These are phyloP conservation scores for Hedya salicella DNA, from an alignment of 2,888 invertebrate species.

Conservation along the genomic window DNA sequence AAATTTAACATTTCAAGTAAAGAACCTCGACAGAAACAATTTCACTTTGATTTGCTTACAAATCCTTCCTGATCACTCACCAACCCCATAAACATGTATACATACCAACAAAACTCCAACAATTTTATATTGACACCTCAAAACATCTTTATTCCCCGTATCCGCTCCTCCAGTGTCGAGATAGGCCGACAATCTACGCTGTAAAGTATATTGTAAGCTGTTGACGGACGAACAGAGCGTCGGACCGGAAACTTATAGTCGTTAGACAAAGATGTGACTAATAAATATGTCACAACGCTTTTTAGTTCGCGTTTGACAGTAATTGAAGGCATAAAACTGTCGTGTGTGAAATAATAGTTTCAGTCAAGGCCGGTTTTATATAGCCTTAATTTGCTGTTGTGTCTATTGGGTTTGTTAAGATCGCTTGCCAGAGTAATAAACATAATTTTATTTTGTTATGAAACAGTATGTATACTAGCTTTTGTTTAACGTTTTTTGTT, in stretches of 20 bases:
- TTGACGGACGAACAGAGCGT: conserved; percentile 27
- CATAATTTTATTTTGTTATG: background rate
- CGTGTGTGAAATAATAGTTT: conserved; percentile 6
- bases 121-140: conserved; percentile 21
- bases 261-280: conserved; percentile 37
- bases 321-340: conserved; percentile 34
- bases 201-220: conserved; percentile 29
- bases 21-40: background rate
- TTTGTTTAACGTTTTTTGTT: too few relatives aligned
- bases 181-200: conserved; percentile 11
- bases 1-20: too few relatives aligned
- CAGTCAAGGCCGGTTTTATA: conserved; percentile 23
- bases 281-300: conserved; percentile 43
- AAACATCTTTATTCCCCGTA: conserved; percentile 30
- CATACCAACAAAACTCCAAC: conserved; percentile 3
- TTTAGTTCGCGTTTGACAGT: conserved; percentile 31
- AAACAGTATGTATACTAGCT: background rate
- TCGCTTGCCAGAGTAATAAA: background rate
- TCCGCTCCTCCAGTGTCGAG: conserved; percentile 15
- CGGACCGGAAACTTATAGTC: conserved; percentile 31
- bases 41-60: background rate
- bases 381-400: conserved; percentile 10
- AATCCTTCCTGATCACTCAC: background rate
- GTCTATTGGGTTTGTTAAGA: background rate
- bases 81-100: conserved; percentile 2